phyloP scores from a whole-genome alignment of 2,113 vertebrate genomes.

The Callionymus lyra region DNA sequence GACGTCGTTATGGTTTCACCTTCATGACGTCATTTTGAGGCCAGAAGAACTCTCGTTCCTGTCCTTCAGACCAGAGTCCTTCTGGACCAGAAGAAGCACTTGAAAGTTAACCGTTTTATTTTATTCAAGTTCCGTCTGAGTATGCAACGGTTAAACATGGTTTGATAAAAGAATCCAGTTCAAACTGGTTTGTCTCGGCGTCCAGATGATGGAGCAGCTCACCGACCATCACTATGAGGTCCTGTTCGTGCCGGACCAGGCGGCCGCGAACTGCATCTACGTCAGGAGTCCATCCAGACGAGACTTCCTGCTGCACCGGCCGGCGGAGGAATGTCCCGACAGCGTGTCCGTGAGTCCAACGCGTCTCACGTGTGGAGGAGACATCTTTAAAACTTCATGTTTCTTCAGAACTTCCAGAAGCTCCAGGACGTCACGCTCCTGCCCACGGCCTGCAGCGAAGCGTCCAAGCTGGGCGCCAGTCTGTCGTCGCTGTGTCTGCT shows the following conservation, averaged over 20 bases:
- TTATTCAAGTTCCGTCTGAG: neutral
- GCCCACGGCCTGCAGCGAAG: constrained; percentile 80
- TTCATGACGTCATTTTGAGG: too few relatives aligned
- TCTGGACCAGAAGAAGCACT: too few relatives aligned
- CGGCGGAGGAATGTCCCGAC: constrained; percentile 75
- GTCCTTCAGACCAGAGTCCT: too few relatives aligned
- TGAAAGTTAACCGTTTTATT: too few relatives aligned
- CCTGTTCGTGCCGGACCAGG: constrained; percentile 76
- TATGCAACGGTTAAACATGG: too few relatives aligned
- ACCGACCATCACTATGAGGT: constrained; percentile 84
- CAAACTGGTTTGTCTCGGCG: constrained; percentile 12
- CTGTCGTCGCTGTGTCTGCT: constrained; percentile 84
- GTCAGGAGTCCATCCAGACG: constrained; percentile 67
- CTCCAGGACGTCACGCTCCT: constrained; percentile 79
- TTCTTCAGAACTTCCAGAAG: constrained; percentile 78
- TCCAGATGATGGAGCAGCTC: constrained; percentile 82
- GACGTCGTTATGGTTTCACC: neutral
- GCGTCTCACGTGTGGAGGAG: too few relatives aligned
- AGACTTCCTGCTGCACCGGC: constrained; percentile 76
- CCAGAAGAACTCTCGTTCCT: too few relatives aligned
- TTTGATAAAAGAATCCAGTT: too few relatives aligned
- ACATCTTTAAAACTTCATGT: too few relatives aligned
- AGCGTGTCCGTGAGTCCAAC: constrained; percentile 65
- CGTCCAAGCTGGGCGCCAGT: constrained; percentile 74
- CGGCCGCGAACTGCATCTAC: constrained; percentile 80